phyloP scores from a whole-genome alignment of 1,140 invertebrate species.

The Aphis craccivora region DNA sequence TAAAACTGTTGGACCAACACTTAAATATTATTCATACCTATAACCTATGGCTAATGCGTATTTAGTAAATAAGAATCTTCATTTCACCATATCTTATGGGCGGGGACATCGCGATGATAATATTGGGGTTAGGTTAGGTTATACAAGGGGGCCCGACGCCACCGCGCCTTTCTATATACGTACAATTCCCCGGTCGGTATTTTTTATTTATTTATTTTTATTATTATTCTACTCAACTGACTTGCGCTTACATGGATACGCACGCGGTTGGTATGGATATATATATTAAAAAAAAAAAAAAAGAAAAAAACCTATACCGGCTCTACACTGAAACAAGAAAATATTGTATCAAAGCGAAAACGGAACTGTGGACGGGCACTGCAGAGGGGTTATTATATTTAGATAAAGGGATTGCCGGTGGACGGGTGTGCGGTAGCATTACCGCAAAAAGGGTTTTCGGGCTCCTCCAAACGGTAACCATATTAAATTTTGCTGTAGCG shows the following conservation, averaged over 20 bases:
- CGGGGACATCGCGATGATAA: not conserved
- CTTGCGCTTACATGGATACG: not conserved
- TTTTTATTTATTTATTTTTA: not conserved
- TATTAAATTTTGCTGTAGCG: constrained; percentile 55
- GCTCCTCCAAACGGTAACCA: constrained; percentile 54
- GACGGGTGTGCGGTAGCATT: not conserved
- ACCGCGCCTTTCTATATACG: not conserved
- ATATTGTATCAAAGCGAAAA: constrained; percentile 51
- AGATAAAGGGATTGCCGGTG: constrained; percentile 35
- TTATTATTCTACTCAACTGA: constrained; percentile 18
- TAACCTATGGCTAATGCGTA: not conserved
- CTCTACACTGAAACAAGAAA: constrained; percentile 36
- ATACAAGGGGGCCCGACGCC: constrained; percentile 18
- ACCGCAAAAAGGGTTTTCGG: constrained; percentile 56
- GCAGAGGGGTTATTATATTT: constrained; percentile 51
- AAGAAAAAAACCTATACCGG: not conserved
- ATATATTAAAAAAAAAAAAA: constrained; percentile 35
- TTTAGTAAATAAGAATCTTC: constrained; percentile 20
- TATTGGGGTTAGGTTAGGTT: constrained; percentile 36
- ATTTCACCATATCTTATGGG: constrained; percentile 37
- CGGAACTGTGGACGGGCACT: not conserved
- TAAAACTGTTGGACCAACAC: not conserved
- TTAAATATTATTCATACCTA: not conserved
- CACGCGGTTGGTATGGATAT: constrained; percentile 10
- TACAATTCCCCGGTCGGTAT: constrained; percentile 25